These are phyloP conservation scores for Zoanthus gigantus DNA, from an alignment of 92 coral and sea anemone genomes.

Conservation along the genomic window DNA sequence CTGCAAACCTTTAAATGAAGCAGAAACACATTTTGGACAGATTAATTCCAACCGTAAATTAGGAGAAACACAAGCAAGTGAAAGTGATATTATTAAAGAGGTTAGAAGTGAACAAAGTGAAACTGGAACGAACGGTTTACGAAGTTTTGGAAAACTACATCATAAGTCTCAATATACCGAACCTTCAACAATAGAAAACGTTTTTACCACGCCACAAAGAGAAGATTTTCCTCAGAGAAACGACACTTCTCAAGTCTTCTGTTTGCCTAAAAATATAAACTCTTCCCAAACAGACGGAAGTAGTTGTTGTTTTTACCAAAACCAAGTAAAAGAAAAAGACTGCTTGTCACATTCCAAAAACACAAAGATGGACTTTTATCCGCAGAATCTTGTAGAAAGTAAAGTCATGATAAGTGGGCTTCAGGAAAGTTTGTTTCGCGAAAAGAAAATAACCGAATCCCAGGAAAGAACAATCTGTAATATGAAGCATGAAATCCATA, in stretches of 20 bases:
- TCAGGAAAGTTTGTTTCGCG: slow-evolving; percentile 69
- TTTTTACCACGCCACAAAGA: background rate
- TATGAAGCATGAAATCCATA: slow-evolving; percentile 69
- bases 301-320: background rate
- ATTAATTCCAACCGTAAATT: background rate
- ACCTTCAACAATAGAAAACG: too few species aligned
- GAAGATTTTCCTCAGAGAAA: background rate
- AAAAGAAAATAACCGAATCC: slow-evolving; percentile 59
- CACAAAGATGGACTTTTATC: slow-evolving; percentile 7
- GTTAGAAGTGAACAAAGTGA: background rate
- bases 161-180: background rate
- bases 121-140: background rate
- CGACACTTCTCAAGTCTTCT: background rate
- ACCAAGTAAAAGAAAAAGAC: background rate
- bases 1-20: background rate
- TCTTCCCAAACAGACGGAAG: background rate
- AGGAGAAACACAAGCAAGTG: background rate
- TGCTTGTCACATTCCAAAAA: background rate
- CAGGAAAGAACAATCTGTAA: slow-evolving; percentile 72
- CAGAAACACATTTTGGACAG: background rate
- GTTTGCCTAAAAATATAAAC: background rate
- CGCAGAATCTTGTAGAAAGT: slow-evolving; percentile 60
- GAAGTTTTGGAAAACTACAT: too few species aligned
- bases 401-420: slow-evolving; percentile 53
- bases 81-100: background rate